Evolutionary conservation across 2,113 vertebrate genomes (phyloP).

Genomic region (Lepisosteus oculatus): DNA sequence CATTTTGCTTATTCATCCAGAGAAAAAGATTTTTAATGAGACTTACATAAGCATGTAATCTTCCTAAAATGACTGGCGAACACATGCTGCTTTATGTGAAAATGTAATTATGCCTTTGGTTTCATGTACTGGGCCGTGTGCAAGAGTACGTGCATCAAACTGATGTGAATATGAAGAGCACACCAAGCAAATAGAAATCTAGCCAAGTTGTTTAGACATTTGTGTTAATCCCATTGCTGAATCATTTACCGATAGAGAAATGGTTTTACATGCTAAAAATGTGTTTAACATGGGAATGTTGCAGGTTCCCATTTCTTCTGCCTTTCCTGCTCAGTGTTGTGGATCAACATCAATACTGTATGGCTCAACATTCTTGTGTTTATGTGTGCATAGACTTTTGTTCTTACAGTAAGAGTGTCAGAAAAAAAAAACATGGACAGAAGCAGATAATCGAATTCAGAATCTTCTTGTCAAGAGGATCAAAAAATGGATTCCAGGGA

Average conservation of each 20-base stretch:
- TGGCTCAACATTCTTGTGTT: too few relatives aligned
- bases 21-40: constrained; percentile 52
- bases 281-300: too few relatives aligned
- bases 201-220: constrained; percentile 9
- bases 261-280: neutral
- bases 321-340: too few relatives aligned
- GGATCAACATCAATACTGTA: too few relatives aligned
- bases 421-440: too few relatives aligned
- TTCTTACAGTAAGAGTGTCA: too few relatives aligned
- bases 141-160: constrained; percentile 38
- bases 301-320: too few relatives aligned
- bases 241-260: constrained; percentile 28
- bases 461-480: too few relatives aligned
- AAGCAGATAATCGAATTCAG: too few relatives aligned
- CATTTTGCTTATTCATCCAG: constrained; percentile 46
- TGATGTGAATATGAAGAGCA: constrained; percentile 36
- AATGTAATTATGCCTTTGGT: constrained; percentile 42
- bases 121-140: constrained; percentile 30
- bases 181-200: neutral
- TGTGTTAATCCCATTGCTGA: constrained; percentile 35
- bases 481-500: too few relatives aligned
- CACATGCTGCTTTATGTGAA: constrained; percentile 37
- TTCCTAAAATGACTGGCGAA: constrained; percentile 50
- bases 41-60: constrained; percentile 56
- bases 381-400: too few relatives aligned